Evolutionary conservation across 2,888 invertebrate genomes (phyloP).

Genomic region (Diaprepes abbreviatus): DNA sequence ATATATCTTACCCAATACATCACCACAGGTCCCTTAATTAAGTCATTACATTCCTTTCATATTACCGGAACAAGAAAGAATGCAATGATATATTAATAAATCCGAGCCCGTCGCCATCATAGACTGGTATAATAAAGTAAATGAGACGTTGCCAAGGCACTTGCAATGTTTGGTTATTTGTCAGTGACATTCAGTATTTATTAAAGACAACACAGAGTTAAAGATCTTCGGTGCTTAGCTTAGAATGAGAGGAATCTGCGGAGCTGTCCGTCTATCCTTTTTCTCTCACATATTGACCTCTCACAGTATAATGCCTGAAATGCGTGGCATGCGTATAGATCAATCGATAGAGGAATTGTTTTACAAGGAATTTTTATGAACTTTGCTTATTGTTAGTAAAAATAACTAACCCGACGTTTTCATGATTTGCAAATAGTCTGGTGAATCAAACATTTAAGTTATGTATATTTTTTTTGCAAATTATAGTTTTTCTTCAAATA

Average conservation of each 20-base stretch:
- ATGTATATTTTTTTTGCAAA: too few relatives aligned
- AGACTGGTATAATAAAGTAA: slow-evolving; percentile 58
- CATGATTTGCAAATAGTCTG: too few relatives aligned
- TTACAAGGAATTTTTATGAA: slow-evolving; percentile 1
- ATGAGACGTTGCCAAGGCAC: slow-evolving; percentile 62
- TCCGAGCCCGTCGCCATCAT: slow-evolving; percentile 55
- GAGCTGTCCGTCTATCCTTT: slow-evolving; percentile 55
- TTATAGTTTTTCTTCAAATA: too few relatives aligned
- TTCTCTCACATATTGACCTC: slow-evolving; percentile 54
- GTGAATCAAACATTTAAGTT: too few relatives aligned
- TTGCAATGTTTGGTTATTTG: slow-evolving; percentile 66
- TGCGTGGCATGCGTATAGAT: slow-evolving; percentile 58
- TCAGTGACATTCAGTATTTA: slow-evolving; percentile 68
- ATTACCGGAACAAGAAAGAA: slow-evolving; percentile 49
- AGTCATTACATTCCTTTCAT: slow-evolving; percentile 49
- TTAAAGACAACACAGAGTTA: slow-evolving; percentile 66
- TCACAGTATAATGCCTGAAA: slow-evolving; percentile 62
- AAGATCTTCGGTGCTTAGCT: slow-evolving; percentile 62
- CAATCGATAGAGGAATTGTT: slow-evolving; percentile 14
- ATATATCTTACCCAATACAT: not conserved
- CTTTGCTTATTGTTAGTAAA: too few relatives aligned
- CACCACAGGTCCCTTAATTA: slow-evolving; percentile 50
- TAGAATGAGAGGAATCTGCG: slow-evolving; percentile 65
- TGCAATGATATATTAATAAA: slow-evolving; percentile 58
- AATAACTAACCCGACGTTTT: too few relatives aligned